A percentile compares a stretch with the other conserved stretches of the same genome.
Conservation (phyloP, 2,113 vertebrate species). For the Siniperca chuatsi region DNA sequence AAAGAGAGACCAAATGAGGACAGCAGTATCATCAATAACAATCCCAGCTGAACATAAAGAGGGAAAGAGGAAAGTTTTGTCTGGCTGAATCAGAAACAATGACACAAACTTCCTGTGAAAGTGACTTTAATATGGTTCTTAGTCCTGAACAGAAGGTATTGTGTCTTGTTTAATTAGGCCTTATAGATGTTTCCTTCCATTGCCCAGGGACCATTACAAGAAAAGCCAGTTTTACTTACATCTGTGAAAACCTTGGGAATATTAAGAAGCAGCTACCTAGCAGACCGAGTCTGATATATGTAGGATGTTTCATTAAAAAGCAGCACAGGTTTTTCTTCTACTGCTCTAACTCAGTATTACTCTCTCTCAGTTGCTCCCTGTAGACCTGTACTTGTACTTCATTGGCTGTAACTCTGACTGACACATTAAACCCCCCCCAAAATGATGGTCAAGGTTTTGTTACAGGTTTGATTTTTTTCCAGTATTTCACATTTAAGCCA, state of each 20-base stretch:
- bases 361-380: constrained; percentile 12
- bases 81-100: constrained; percentile 16
- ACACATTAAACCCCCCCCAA: not conserved
- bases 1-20: not conserved
- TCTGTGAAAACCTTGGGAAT: constrained; percentile 52
- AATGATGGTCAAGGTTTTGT: not conserved
- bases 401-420: constrained; percentile 32
- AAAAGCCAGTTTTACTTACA: constrained; percentile 52
- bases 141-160: constrained; percentile 31
- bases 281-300: constrained; percentile 39
- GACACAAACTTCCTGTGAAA: constrained; percentile 20
- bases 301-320: constrained; percentile 53
- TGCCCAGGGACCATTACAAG: constrained; percentile 25
- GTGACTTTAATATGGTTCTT: not conserved
- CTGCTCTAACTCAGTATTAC: constrained; percentile 1
- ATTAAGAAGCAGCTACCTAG: constrained; percentile 53
- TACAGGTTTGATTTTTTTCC: not conserved
- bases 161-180: constrained; percentile 57
- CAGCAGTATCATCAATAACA: constrained; percentile 14
- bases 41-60: constrained; percentile 6
- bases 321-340: constrained; percentile 15
- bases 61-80: not conserved
- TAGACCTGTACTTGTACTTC: constrained; percentile 4
- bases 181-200: constrained; percentile 35
- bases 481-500: not conserved